A percentile compares a stretch with the other conserved stretches of the same genome.
Conservation (phyloP, 2,113 vertebrate species). For the Lynx canadensis region DNA sequence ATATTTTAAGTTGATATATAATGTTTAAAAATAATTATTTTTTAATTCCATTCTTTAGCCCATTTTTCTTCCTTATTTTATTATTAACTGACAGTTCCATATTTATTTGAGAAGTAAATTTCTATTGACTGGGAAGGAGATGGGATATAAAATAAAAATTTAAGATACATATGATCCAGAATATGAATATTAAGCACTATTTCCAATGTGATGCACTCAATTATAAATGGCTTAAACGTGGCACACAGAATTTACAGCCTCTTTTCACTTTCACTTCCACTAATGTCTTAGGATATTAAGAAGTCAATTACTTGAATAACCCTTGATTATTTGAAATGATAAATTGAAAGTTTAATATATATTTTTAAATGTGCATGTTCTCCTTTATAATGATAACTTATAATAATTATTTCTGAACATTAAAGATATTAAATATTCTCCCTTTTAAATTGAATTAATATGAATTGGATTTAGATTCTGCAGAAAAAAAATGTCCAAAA, state of each 20-base stretch:
- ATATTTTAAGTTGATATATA: not conserved
- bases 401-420: slow-evolving; percentile 30
- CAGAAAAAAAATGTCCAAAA: not conserved
- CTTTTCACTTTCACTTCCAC: not conserved
- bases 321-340: slow-evolving; percentile 17
- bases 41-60: not conserved
- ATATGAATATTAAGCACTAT: not conserved
- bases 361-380: slow-evolving; percentile 8
- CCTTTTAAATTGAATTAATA: slow-evolving; percentile 24
- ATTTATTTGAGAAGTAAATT: not conserved
- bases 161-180: not conserved
- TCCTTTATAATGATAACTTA: not conserved
- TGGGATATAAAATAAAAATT: not conserved
- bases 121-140: not conserved
- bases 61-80: not conserved
- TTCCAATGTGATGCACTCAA: not conserved
- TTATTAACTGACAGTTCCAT: not conserved
- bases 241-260: not conserved
- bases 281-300: slow-evolving; percentile 18
- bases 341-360: not conserved
- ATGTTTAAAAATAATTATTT: not conserved
- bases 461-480: not conserved
- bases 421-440: slow-evolving; percentile 8
- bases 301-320: slow-evolving; percentile 30
- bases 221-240: not conserved